A percentile compares a stretch with the other conserved stretches of the same genome.
Evolutionary conservation across 1,140 invertebrate species (phyloP).

Genomic region (Trichogramma pretiosum): DNA sequence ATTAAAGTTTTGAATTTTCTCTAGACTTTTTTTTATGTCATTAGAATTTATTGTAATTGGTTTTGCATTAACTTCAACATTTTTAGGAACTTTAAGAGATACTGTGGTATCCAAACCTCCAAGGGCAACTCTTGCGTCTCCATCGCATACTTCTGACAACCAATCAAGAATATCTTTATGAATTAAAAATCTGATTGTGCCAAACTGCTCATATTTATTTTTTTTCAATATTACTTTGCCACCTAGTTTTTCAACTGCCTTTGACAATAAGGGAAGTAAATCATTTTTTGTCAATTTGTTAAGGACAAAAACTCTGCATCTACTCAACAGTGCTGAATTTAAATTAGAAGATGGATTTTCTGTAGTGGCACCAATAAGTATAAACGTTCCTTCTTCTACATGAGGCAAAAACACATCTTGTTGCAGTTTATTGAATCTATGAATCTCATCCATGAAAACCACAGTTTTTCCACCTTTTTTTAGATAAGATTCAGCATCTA

Average conservation of each 20-base stretch:
- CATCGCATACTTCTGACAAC: constrained; percentile 65
- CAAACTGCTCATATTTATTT: constrained; percentile 18
- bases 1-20: constrained; percentile 59
- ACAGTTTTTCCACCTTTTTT: constrained; percentile 60
- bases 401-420: constrained; percentile 67
- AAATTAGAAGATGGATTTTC: constrained; percentile 79
- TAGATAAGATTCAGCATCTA: constrained; percentile 57
- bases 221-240: constrained; percentile 22
- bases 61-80: constrained; percentile 11
- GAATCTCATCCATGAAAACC: constrained; percentile 81
- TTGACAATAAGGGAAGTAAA: constrained; percentile 53
- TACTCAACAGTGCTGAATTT: constrained; percentile 67
- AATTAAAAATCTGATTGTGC: constrained; percentile 37
- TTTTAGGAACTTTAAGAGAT: constrained; percentile 38
- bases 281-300: constrained; percentile 56
- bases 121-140: constrained; percentile 67
- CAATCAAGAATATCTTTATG: constrained; percentile 53
- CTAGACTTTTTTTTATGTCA: constrained; percentile 51
- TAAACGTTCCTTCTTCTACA: constrained; percentile 70
- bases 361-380: constrained; percentile 71
- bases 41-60: constrained; percentile 44
- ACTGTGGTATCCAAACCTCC: constrained; percentile 63
- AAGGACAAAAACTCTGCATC: constrained; percentile 63
- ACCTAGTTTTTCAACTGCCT: constrained; percentile 43
- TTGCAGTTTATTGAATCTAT: constrained; percentile 75